Base-by-base conservation (phyloP, 2,888 invertebrate species). In the Dryococelus australis region DNA sequence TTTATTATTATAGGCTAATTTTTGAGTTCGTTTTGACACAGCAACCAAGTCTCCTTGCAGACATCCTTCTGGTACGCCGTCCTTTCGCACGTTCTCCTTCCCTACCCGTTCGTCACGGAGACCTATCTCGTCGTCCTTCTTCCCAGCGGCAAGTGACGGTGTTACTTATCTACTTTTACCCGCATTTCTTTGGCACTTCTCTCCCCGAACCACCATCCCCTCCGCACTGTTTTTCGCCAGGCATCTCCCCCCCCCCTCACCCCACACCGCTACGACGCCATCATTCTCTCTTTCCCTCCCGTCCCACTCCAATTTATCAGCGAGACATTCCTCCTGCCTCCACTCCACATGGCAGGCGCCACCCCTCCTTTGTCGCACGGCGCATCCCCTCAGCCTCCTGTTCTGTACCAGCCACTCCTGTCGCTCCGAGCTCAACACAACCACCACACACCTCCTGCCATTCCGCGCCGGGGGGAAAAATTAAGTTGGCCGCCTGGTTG, bases 311-410 rank as follows among this genome's bases (percentile, higher is more conserved):
- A 83, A 83, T 83, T 83, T 83, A 83, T 83, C 83, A 26, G 83
- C 43, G 83, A 84, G n/a, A n/a, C 84, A 87, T 87, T 53, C 53
- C 35, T 65, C n/a, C 65, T 43, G 20, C 26, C 84, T 26, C 35
- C 51, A 47, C 28, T 51, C 81, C 84, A 10, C n/a, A 27, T 86
- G 1, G 83, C 26, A 78, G 20, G 84, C 26, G n/a, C 84, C 85
- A 65, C 80, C 84, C 85, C 81, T 85, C 80, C 85, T 87, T 79
- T 79, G 85, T 65, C 28, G 43, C 27, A 78, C 26, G 78, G 26
- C 43, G 87, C 84, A 87, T 87, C 78, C 85, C 84, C 85, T 43
- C 53, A 84, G 84, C 87, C 43, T 87, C 87, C 85, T 5, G 10
- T 65, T 16, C 65, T 65, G 65, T 8, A 65, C 65, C 65, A 65